Conservation (phyloP, 1,140 invertebrate species). For the Antheraea pernyi region DNA sequence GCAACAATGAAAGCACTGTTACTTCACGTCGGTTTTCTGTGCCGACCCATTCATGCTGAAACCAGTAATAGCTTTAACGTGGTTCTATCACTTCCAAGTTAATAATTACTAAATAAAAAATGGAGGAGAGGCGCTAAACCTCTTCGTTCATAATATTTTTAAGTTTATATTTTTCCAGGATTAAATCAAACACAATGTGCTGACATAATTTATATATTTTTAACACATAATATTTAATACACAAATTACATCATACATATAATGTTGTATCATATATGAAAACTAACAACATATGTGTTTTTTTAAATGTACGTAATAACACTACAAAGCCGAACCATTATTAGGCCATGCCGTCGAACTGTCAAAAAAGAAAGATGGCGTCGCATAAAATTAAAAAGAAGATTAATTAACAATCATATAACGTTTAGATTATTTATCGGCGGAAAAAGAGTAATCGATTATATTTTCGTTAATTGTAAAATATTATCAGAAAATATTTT, state of each 20-base stretch:
- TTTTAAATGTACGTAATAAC: conserved; percentile 8
- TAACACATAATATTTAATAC: conserved; percentile 62
- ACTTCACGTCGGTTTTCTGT: no score
- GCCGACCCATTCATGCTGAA: no score
- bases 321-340: conserved; percentile 13
- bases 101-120: no score
- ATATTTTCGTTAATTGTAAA: conserved; percentile 16
- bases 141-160: no score
- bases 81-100: no score
- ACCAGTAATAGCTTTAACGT: no score
- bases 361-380: conserved; percentile 18
- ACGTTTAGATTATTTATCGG: conserved; percentile 46
- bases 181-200: conserved; percentile 33
- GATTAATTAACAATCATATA: background rate
- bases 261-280: conserved; percentile 11
- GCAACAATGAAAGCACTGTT: no score
- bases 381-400: conserved; percentile 18
- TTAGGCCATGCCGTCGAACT: conserved; percentile 43
- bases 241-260: conserved; percentile 33
- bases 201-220: conserved; percentile 67
- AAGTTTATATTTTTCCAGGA: no score
- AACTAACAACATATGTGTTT: conserved; percentile 32
- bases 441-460: conserved; percentile 52
- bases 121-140: no score
- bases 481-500: conserved; percentile 55